Base-by-base conservation (phyloP, 2,113 vertebrate species). In the Epinephelus moara region DNA sequence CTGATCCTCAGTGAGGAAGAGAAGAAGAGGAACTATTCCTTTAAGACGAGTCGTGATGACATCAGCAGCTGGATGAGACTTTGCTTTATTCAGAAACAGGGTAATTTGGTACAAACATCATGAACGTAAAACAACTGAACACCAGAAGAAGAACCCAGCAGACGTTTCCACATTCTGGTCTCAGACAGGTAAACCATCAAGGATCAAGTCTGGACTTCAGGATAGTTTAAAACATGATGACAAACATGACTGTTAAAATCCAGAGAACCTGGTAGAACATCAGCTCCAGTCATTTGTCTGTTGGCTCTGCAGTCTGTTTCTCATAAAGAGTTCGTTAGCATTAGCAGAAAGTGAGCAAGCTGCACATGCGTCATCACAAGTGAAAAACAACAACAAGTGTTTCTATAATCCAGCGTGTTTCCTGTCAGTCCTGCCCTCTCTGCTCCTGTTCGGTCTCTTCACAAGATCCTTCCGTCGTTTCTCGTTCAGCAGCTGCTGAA, bases 401-500 rank as follows among this genome's bases (percentile, higher is more conserved):
- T 63, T 78, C 56, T 70, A 82, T 19, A 79, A 49, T 40, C 69
- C 60, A 0, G 4, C 19, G 1, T 42, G 67, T 72, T 37, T 89
- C 33, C 53, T 45, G 7, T 37, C 83, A 11, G 10, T 86, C 82
- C 80, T 50, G 3, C n/a, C 40, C 1, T 3, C 79, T 80, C 77
- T 81, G 60, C 71, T 93, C 89, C 94, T 94, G 68, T 92, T 95
- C 19, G 94, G 71, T 88, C 93, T 74, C 79, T 33, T 88, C 52
- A 89, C 56, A 6, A 89, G 81, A 14, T 91, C 96, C 81, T 92
- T 86, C 3, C 67, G 88, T 0, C 91, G 94, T 81, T 96, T 97
- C 88, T 98, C 97, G 2, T 96, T 96, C 23, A 99, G 96, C 78
- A 99, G 95, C 94, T 98, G 94, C 83, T 99, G 97, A 90, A 99